Base-by-base conservation (phyloP, 2,113 vertebrate species). In the Centropristis striata region DNA sequence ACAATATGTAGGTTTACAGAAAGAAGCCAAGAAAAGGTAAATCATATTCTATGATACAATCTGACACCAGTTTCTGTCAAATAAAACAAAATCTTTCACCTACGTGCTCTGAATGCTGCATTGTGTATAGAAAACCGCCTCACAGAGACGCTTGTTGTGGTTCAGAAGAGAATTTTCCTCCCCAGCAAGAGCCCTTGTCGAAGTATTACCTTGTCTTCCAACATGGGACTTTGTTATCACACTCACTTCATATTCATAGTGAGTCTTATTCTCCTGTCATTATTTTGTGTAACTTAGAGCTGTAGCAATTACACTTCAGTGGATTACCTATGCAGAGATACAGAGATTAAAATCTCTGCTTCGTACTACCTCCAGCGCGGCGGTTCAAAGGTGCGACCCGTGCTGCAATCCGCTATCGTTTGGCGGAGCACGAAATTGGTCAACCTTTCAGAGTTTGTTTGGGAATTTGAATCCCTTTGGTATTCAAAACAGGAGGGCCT, bases 251-350 rank as follows among this genome's bases (percentile, higher is more conserved):
- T 93, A 68, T 95, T 96, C 94, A 92, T 86, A 89, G 87, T 82
- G 88, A 93, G 82, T 89, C 93, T 78, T 65, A 57, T 74, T 75
- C 85, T 59, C 67, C 82, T 80, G 79, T 88, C 86, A 83, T 86
- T 86, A 67, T 92, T 90, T 93, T 95, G 93, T 90, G 86, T 93
- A 94, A 95, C 82, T 86, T 92, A 76, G 78, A 96, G 92, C 92
- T 88, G 94, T 89, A 93, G 92, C 94, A 96, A 94, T 96, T 96
- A 94, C 90, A 94, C 88, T 94, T 93, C 92, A 95, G 95, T 95
- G 95, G 95, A 96, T 97, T 96, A 95, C 78, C 87, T 83, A 85
- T 87, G 85, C 78, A 63, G 82, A 94, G 88, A 92, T 90, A 92
- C 87, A 68, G 51, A 79, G 86, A 92, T 88, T 83, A 73, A 58